Percentiles rank a stretch among this genome's conserved stretches.
Evolutionary conservation across 1,140 invertebrate genomes (phyloP).

Genomic region (Anthonomus grandis): DNA sequence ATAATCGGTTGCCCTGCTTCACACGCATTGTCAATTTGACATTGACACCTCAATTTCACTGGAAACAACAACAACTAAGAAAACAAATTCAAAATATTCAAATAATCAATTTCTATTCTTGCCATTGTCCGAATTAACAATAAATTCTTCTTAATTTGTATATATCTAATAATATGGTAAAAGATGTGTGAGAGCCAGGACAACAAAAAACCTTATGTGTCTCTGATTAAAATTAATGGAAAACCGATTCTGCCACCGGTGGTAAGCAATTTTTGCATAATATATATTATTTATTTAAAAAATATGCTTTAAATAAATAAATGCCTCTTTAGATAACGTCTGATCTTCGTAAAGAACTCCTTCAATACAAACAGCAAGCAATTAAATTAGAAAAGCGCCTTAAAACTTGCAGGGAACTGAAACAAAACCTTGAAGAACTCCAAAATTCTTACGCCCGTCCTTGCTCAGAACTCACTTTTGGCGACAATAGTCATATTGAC

Average conservation of each 20-base stretch:
- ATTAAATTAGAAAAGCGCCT: constrained; percentile 38
- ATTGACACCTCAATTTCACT: no score
- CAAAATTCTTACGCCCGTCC: constrained; percentile 12
- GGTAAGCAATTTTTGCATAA: constrained; percentile 49
- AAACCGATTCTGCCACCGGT: constrained; percentile 59
- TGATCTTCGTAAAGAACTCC: constrained; percentile 41
- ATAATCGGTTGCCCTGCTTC: no score
- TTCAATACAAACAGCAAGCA: constrained; percentile 44
- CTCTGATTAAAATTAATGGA: constrained; percentile 61
- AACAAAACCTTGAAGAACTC: constrained; percentile 30
- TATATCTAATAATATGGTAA: no score
- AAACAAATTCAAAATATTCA: no score
- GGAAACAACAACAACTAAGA: no score
- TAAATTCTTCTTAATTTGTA: no score
- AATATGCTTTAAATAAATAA: background rate
- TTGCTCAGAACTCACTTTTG: constrained; percentile 18
- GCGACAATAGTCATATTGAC: constrained; percentile 24
- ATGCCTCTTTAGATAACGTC: constrained; percentile 30
- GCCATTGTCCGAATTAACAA: no score
- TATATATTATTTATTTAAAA: constrained; percentile 6
- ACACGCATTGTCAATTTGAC: no score
- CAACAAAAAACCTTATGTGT: constrained; percentile 47
- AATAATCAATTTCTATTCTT: no score
- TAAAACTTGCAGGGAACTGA: constrained; percentile 27
- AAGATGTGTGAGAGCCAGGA: no score